Percentiles rank a stretch among this genome's conserved stretches.
phyloP scores from a whole-genome alignment of 2,113 vertebrate species.

The Pachypanchax playfairii region DNA sequence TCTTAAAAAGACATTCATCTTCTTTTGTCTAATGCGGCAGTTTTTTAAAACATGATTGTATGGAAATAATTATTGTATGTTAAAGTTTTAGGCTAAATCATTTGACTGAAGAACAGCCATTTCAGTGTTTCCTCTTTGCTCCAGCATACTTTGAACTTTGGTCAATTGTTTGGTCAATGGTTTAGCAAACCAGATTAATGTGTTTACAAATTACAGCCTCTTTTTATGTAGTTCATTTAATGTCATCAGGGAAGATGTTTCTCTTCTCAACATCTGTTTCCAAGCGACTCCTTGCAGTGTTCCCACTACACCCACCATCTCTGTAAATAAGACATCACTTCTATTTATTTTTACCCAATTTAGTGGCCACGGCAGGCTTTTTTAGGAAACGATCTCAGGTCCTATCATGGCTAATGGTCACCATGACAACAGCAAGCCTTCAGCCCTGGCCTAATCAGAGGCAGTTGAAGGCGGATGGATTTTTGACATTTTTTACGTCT shows the following conservation, averaged over 20 bases:
- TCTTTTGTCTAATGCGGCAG: too few species aligned
- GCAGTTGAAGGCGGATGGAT: slow-evolving; percentile 44
- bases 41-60: too few species aligned
- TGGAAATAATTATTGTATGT: too few species aligned
- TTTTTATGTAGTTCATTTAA: not conserved
- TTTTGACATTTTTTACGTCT: slow-evolving; percentile 50
- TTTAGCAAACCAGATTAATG: not conserved
- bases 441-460: slow-evolving; percentile 47
- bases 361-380: slow-evolving; percentile 47
- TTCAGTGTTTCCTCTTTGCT: too few species aligned
- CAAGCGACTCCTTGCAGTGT: slow-evolving; percentile 1
- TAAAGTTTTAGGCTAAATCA: too few species aligned
- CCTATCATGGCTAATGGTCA: slow-evolving; percentile 59
- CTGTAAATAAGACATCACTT: slow-evolving; percentile 68
- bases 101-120: too few species aligned
- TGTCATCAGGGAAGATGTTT: not conserved
- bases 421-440: slow-evolving; percentile 68
- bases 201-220: not conserved
- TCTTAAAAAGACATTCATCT: too few species aligned
- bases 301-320: slow-evolving; percentile 25
- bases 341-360: slow-evolving; percentile 71
- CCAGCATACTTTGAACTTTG: too few species aligned
- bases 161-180: too few species aligned
- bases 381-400: slow-evolving; percentile 54
- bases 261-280: not conserved